Evolutionary conservation across 2,113 vertebrate species (phyloP), one percentile per base, ranked within the genome.

Genomic region (Rissa tridactyla): DNA sequence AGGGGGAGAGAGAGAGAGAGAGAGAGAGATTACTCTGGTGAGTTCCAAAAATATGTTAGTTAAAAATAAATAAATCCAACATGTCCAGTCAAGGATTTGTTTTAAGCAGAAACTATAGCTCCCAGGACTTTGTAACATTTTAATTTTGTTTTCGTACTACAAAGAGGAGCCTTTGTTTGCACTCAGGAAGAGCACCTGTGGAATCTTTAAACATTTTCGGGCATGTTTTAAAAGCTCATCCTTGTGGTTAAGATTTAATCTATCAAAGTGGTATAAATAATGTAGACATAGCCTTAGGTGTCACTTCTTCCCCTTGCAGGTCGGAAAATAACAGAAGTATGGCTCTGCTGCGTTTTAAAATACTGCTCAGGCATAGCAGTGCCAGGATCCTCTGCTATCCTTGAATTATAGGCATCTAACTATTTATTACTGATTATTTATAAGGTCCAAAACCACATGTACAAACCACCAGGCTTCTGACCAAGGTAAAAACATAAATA

Each of bases 201-300:
- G 97, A 98, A 98, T 98, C 96, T 83, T 97, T 81, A 96, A 98
- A 96, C 96, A 32, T 97, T 97, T 98, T 97, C 94, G 54, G 98
- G 95, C 98, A 97, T 81, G 98, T 95, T 97, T 97, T 94, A 97
- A 97, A 97, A 97, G 91, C 96, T 97, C 90, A 97, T 92, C 95
- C 49, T 95, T 78, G 91, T 91, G 97, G 97, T 98, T 84, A 97
- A 98, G 98, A 98, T 98, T 98, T 98, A 98, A 98, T 98, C 98
- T 98, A 97, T 98, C 94, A 98, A 98, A 98, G 96, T 91, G 85
- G 75, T 94, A 97, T 98, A 98, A 98, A 98, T 98, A 98, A 98
- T 97, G 97, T 86, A 98, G 97, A 98, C 93, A 91, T 97, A 97
- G 98, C 97, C 98, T 97, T 76, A 98, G 98, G 98, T 97, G 97